Percentiles rank a stretch among this genome's conserved stretches.
phyloP scores from a whole-genome alignment of 2,113 vertebrate species.

The Saccopteryx leptura region DNA sequence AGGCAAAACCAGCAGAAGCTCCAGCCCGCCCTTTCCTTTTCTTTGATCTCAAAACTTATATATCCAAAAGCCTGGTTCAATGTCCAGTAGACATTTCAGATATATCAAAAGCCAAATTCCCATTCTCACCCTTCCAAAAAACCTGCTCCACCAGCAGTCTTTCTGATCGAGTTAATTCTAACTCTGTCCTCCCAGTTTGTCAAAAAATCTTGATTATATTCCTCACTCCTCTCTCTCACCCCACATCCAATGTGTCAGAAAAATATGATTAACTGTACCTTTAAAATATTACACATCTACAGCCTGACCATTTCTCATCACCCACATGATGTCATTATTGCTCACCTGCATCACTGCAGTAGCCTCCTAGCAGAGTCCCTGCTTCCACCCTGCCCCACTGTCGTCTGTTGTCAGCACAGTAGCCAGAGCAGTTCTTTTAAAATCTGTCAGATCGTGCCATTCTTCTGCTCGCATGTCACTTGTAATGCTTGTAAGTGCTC shows the following conservation, averaged over 20 bases:
- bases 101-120: slow-evolving; percentile 6
- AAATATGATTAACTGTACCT: not conserved
- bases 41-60: not conserved
- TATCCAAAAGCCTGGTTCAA: not conserved
- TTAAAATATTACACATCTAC: not conserved
- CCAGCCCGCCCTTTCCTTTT: not conserved
- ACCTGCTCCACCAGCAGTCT: not conserved
- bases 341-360: not conserved
- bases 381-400: not conserved
- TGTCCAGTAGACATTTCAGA: not conserved
- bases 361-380: not conserved
- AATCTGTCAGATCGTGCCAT: not conserved
- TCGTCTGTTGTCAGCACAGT: not conserved
- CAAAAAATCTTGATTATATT: not conserved
- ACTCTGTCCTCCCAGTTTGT: not conserved
- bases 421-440: not conserved
- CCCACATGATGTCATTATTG: not conserved
- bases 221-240: not conserved
- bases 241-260: not conserved
- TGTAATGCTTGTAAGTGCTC: not conserved
- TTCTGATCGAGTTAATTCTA: not conserved
- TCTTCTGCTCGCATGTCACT: not conserved
- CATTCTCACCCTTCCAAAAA: not conserved
- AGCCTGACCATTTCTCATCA: not conserved
- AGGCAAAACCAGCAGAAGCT: not conserved